Conservation (phyloP, 2,113 vertebrate species). For the Corythoichthys haematopterus region DNA sequence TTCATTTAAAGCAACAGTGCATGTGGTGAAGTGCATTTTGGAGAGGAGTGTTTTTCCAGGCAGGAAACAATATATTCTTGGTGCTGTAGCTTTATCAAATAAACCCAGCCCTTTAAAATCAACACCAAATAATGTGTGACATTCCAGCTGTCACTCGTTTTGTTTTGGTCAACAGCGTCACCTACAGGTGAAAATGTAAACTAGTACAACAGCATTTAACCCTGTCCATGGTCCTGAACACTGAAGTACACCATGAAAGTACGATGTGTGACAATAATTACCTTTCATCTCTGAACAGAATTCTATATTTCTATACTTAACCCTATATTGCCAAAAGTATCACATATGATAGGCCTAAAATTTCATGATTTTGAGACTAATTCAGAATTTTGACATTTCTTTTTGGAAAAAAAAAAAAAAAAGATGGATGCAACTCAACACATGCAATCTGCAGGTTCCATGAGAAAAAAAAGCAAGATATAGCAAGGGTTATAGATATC, state of each 20-base stretch:
- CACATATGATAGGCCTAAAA: no score
- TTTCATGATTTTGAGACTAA: no score
- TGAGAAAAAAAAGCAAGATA: no score
- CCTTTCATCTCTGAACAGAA: not conserved
- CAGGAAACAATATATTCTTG: not conserved
- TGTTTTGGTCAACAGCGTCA: slow-evolving; percentile 42
- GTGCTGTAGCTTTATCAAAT: slow-evolving; percentile 74
- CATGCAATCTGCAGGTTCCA: no score
- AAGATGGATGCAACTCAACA: no score
- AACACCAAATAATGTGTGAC: slow-evolving; percentile 74
- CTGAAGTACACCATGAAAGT: not conserved
- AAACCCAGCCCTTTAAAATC: slow-evolving; percentile 80
- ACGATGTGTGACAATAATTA: not conserved
- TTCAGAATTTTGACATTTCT: no score
- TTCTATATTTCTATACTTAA: slow-evolving; percentile 37
- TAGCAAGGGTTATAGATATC: no score
- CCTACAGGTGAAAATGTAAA: slow-evolving; percentile 44
- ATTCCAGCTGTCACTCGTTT: not conserved
- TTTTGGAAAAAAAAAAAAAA: no score
- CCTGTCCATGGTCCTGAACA: slow-evolving; percentile 77
- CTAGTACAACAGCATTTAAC: slow-evolving; percentile 46
- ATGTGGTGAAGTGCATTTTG: slow-evolving; percentile 75
- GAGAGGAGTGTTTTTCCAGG: slow-evolving; percentile 58
- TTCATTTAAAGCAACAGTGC: slow-evolving; percentile 63
- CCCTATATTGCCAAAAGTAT: no score